Evolutionary conservation across 2,113 vertebrate genomes (phyloP), one percentile per base, ranked within the genome.

Genomic region (Cryptomyrus ogoouensis): DNA sequence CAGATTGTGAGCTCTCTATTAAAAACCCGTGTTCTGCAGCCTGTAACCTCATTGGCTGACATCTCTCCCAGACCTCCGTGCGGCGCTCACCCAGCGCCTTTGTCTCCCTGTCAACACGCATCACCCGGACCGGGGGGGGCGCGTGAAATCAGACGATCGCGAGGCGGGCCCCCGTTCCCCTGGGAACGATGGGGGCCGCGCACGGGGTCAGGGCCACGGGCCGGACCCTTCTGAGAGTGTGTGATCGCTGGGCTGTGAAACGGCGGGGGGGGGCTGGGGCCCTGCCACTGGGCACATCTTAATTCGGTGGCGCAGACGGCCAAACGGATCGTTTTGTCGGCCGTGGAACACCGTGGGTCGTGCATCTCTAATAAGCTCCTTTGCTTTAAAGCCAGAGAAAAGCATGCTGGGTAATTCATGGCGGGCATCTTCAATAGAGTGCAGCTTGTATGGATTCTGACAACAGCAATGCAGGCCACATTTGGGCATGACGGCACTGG

Each of bases 1-100:
- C 96, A 96, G 95, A 89, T 95, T 95, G 95, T 97, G 96, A 97
- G 97, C 96, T 97, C 97, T 97, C 97, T 97, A 97, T 97, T 97
- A 97, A 97, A 96, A 96, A 95, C 70, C 94, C 94, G 95, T 94
- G 95, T 96, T 97, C 96, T 96, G 95, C 95, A 96, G 96, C 95
- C 96, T 94, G 96, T 96, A 97, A 97, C 96, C 97, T 97, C 96
- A 95, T 96, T 96, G 96, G 96, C 96, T 96, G 97, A 97, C 96
- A 97, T 95, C 96, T 97, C 96, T 97, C 96, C 83, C 96, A 95
- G 96, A 96, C 96, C 96, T 96, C 56, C 94, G 95, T 95, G 96
- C 93, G 94, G 96, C 95, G 93, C 53, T 93, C 95, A 96, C 95
- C 96, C 96, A 97, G 97, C 95, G 96, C 95, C 96, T 97, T 97